A percentile compares a stretch with the other conserved stretches of the same genome.
Conservation (phyloP, 2,113 vertebrate species). For the Pomatostomus ruficeps region DNA sequence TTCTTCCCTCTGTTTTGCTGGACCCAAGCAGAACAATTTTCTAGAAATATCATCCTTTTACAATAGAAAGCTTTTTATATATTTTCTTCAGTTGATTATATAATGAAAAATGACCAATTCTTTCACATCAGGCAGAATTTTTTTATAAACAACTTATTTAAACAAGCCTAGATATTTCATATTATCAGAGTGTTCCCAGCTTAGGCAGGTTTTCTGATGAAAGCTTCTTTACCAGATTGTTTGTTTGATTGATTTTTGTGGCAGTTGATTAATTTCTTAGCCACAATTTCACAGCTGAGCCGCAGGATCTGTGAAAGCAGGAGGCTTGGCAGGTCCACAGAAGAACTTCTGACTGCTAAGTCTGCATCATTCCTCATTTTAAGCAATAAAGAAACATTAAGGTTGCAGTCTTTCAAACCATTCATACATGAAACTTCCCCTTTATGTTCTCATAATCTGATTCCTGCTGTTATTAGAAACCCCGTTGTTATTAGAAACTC, state of each 20-base stretch:
- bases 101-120: not conserved
- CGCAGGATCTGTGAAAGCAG: not conserved
- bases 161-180: not conserved
- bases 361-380: not conserved
- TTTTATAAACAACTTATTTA: not conserved
- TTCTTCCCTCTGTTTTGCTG: not conserved
- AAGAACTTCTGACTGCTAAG: not conserved
- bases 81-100: not conserved
- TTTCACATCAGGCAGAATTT: not conserved
- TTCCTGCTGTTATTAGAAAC: conserved; percentile 19
- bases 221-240: not conserved
- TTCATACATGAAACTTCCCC: not conserved
- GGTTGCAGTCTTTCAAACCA: not conserved
- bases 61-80: not conserved
- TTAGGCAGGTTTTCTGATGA: not conserved
- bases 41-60: not conserved
- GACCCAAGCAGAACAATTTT: not conserved
- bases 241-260: not conserved
- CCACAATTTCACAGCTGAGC: not conserved
- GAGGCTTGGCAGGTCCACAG: not conserved
- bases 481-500: not conserved
- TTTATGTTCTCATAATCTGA: conserved; percentile 16
- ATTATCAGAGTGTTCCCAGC: not conserved
- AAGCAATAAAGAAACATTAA: not conserved
- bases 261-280: not conserved